Conservation (phyloP, 2,113 vertebrate genomes). For the Erythrolamprus reginae region DNA sequence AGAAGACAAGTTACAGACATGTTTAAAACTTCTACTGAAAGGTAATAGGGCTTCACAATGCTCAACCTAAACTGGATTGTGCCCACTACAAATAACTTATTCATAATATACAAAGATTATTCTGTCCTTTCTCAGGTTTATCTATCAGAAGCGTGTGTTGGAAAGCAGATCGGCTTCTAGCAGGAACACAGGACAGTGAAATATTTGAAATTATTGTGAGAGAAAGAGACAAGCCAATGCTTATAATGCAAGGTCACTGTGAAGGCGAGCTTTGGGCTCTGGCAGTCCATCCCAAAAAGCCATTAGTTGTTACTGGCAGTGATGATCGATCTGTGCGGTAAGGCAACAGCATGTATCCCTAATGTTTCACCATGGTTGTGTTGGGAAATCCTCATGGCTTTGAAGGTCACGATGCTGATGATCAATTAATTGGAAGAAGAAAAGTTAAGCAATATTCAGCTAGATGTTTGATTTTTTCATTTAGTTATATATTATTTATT, state of each 20-base stretch:
- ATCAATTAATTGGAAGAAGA: not conserved
- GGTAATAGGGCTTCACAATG: not conserved
- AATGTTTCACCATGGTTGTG: not conserved
- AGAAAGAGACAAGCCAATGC: slow-evolving; percentile 89
- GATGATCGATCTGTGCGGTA: slow-evolving; percentile 93
- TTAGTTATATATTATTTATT: not conserved
- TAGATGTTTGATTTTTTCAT: not conserved
- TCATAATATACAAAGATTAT: not conserved
- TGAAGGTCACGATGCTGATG: not conserved
- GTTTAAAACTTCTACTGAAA: not conserved
- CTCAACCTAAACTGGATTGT: not conserved
- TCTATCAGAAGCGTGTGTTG: slow-evolving; percentile 96
- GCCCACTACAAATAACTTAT: not conserved
- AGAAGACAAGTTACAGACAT: not conserved
- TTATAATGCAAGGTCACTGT: slow-evolving; percentile 95
- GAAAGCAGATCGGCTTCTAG: slow-evolving; percentile 89
- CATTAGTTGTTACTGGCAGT: slow-evolving; percentile 89
- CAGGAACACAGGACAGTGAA: slow-evolving; percentile 95
- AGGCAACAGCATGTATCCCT: slow-evolving; percentile 19
- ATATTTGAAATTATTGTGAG: slow-evolving; percentile 96
- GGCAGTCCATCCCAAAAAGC: slow-evolving; percentile 91
- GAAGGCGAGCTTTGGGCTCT: slow-evolving; percentile 97
- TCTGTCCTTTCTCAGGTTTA: slow-evolving; percentile 72
- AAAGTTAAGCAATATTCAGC: not conserved
- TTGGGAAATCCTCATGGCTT: not conserved